Conservation (phyloP, 2,888 invertebrate species). For the Myathropa florea region DNA sequence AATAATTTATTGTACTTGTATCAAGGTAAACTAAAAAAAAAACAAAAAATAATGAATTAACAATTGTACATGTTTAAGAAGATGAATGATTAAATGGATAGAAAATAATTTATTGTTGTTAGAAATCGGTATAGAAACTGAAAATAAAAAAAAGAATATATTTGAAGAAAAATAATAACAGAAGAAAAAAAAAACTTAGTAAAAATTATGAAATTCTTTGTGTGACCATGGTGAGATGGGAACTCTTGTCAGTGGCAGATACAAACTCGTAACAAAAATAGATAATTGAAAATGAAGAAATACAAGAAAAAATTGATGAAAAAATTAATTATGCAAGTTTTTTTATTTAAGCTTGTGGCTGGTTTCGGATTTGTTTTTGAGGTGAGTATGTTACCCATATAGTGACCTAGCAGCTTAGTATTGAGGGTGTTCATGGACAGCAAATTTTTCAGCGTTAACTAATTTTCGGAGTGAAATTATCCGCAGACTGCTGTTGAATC, state of each 20-base stretch:
- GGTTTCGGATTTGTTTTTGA: not conserved
- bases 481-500: no score
- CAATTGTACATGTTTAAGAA: conserved; percentile 53
- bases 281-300: conserved; percentile 14
- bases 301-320: not conserved
- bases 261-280: conserved; percentile 28
- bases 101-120: conserved; percentile 67
- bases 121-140: conserved; percentile 62
- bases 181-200: conserved; percentile 42
- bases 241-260: conserved; percentile 40
- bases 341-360: not conserved
- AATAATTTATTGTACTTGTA: conserved; percentile 64
- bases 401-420: no score
- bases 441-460: no score
- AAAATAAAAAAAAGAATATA: conserved; percentile 57
- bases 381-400: no score
- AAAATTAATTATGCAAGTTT: not conserved
- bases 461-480: no score
- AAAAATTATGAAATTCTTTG: conserved; percentile 68
- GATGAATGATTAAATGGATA: conserved; percentile 43
- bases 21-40: conserved; percentile 65
- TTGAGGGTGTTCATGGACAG: no score
- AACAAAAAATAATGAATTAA: conserved; percentile 10
- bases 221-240: conserved; percentile 55
- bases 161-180: conserved; percentile 31